Evolutionary conservation across 2,888 invertebrate species (phyloP), one percentile per base, ranked within the genome.

Genomic region (Drosophila maculinotata): DNA sequence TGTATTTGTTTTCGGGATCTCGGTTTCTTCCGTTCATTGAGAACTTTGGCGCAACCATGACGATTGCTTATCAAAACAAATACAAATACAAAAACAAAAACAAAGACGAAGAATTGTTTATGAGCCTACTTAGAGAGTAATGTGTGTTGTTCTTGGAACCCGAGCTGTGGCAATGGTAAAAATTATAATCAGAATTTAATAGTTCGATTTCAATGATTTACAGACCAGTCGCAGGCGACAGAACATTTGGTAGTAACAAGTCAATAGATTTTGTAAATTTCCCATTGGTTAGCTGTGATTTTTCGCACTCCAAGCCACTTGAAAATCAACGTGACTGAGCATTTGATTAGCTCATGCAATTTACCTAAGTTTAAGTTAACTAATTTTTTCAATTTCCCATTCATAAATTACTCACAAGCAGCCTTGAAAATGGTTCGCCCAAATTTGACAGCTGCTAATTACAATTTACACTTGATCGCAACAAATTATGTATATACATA

Each of bases 61-160:
- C 26, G 69, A 54, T 69, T 58, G 36, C 76, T 75, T 72, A 72
- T 72, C 76, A 65, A 10, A 25, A 31, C 10, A 49, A 51, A n/a
- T 6, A 44, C n/a, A n/a, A n/a, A n/a, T n/a, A n/a, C n/a, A n/a
- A n/a, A n/a, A n/a, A n/a, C n/a, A n/a, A n/a, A n/a, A n/a, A n/a
- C n/a, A n/a, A n/a, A n/a, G n/a, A n/a, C n/a, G n/a, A n/a, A 33
- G 6, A 17, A 9, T 45, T 35, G 8, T 72, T 72, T 75, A 72
- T 75, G 44, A 14, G 5, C 4, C 12, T 39, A 31, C 39, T 67
- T 42, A 8, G n/a, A n/a, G 10, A 20, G 14, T 4, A 17, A 31
- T 33, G 14, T n/a, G 10, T 14, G 17, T 44, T 52, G 64, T 65
- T 75, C 28, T 59, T 53, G 38, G 33, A 52, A 48, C 7, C 14